Conservation (phyloP, 2,888 invertebrate species). For the Machimus atricapillus region DNA sequence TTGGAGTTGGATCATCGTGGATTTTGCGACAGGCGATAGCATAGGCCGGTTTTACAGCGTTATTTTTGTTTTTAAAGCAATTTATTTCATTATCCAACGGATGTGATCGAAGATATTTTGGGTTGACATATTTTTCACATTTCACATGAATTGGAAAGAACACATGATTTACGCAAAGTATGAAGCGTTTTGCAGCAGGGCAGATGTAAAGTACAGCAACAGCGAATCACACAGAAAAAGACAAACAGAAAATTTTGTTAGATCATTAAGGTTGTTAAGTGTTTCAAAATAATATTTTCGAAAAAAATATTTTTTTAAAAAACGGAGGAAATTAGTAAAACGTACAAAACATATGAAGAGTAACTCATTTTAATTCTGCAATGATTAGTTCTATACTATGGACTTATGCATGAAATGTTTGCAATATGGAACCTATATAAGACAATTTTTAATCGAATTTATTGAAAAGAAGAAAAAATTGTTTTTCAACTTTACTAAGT, state of each 20-base stretch:
- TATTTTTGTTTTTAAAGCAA: background rate
- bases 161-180: slow-evolving; percentile 4
- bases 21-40: background rate
- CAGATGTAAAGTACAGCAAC: background rate
- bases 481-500: background rate
- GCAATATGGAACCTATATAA: background rate
- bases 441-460: background rate
- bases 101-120: background rate
- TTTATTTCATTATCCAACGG: background rate
- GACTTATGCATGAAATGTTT: background rate
- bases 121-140: background rate
- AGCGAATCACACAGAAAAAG: slow-evolving; percentile 17
- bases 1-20: background rate
- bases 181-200: slow-evolving; percentile 22
- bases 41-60: background rate
- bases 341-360: background rate
- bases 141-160: slow-evolving; percentile 5
- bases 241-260: slow-evolving; percentile 28
- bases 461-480: too few relatives aligned
- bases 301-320: background rate
- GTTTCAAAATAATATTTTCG: background rate
- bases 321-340: slow-evolving; percentile 8
- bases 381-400: background rate
- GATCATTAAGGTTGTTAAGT: background rate
- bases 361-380: background rate